Base-by-base conservation (phyloP, 2,888 invertebrate species). In the Troides aeacus region DNA sequence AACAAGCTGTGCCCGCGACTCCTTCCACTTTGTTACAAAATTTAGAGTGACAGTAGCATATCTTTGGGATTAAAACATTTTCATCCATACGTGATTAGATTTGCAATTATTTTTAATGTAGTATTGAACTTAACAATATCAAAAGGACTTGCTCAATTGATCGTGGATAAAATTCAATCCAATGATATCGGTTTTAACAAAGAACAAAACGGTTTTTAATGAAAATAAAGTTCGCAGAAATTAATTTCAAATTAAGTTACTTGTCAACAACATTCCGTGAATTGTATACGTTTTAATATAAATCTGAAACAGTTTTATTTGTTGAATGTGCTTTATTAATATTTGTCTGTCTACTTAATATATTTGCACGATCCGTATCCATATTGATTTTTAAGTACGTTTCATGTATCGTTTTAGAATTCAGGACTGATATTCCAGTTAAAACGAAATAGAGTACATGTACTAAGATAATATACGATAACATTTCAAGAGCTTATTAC, bases 1-100 rank as follows among this genome's bases (percentile, higher is more conserved):
- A 56, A 68, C 62, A 68, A 62, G 62, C 12, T 42, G 24, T 15
- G 62, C 56, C 24, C 46, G 18, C 46, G 65, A 58, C 58, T 58
- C 23, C 18, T 50, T 36, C n/a, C 46, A 30, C 15, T 50, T 23
- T 50, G 57, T 23, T 58, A 23, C n/a, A 24, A 10, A 24, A 58
- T 58, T 58, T n/a, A 53, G 53, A 53, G 6, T 7, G n/a, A 53
- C 6, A 18, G 53, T 7, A n/a, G n/a, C n/a, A n/a, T 53, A n/a
- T 3, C 18, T n/a, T 53, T 53, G 12, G 8, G 18, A n/a, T 53
- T n/a, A 2, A 53, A n/a, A n/a, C 53, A n/a, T 1, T 53, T 15
- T 46, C 46, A 46, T 46, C 46, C 1, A 46, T 46, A 46, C 15
- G 15, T 42, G 2, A 42, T 8, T 50, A 50, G 2, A 17, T 50